These are phyloP conservation scores for Brachionus manjavacas DNA, from an alignment of 1,140 invertebrate species.

Conservation along the genomic window DNA sequence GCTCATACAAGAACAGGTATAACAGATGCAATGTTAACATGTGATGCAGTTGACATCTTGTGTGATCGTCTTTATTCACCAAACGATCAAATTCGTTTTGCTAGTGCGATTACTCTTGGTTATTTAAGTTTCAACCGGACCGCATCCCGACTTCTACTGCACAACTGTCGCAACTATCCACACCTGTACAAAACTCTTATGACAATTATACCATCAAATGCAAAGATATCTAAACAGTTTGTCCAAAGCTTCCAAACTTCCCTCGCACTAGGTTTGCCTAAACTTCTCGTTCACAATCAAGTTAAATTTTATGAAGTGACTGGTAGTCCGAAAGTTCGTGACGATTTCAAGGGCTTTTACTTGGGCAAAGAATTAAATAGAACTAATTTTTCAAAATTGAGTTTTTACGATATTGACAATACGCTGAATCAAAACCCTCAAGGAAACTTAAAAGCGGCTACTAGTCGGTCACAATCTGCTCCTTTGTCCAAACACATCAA, in stretches of 20 bases:
- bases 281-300: not conserved
- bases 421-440: not conserved
- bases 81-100: conserved; percentile 46
- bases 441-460: not conserved
- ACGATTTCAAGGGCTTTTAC: conserved; percentile 10
- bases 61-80: conserved; percentile 9
- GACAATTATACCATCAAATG: conserved; percentile 52
- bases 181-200: conserved; percentile 52
- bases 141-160: conserved; percentile 51
- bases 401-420: not conserved
- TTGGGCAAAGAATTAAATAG: not conserved
- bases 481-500: not conserved
- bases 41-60: conserved; percentile 45
- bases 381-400: not conserved
- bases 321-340: not conserved
- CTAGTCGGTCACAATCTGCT: not conserved
- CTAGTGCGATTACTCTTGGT: conserved; percentile 53
- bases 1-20: conserved; percentile 56
- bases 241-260: conserved; percentile 53
- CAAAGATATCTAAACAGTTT: conserved; percentile 54
- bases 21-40: conserved; percentile 56
- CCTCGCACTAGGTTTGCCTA: conserved; percentile 52
- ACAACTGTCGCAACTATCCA: conserved; percentile 53
- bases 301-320: conserved; percentile 3
- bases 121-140: conserved; percentile 57